A percentile compares a stretch with the other conserved stretches of the same genome.
Conservation (phyloP, 1,140 invertebrate genomes). For the Stegodyphus mimosarum region DNA sequence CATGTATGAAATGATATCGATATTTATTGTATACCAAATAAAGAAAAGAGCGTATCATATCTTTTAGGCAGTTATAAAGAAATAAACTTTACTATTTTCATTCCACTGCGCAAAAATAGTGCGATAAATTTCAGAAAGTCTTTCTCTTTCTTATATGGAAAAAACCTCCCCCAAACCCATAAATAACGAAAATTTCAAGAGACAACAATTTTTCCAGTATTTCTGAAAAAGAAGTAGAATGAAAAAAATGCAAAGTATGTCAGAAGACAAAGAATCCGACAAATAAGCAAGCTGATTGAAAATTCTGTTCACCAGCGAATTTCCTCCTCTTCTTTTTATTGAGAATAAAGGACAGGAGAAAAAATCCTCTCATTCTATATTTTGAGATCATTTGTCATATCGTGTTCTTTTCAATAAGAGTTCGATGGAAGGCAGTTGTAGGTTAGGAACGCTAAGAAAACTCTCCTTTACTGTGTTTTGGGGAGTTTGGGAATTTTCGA, state of each 20-base stretch:
- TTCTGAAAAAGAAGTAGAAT: not conserved
- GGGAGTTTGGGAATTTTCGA: too few species aligned
- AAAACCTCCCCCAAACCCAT: not conserved
- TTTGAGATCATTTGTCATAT: conserved; percentile 55
- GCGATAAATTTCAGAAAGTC: too few species aligned
- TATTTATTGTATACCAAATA: conserved; percentile 28
- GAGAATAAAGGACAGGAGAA: not conserved
- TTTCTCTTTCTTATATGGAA: too few species aligned
- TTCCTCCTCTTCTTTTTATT: conserved; percentile 6
- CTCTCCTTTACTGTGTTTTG: too few species aligned
- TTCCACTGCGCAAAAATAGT: too few species aligned
- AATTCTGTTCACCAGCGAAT: conserved; percentile 41
- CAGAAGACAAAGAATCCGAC: conserved; percentile 26
- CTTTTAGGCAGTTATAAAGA: not conserved
- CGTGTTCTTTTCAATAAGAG: conserved; percentile 44
- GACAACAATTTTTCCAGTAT: conserved; percentile 28
- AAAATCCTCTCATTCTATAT: conserved; percentile 30
- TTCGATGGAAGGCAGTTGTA: too few species aligned
- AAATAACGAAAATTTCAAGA: conserved; percentile 44
- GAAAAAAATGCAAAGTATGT: conserved; percentile 43
- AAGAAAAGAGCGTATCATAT: conserved; percentile 32
- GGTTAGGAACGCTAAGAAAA: too few species aligned
- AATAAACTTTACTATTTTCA: too few species aligned
- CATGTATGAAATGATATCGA: not conserved
- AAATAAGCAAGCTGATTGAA: conserved; percentile 56